A percentile compares a stretch with the other conserved stretches of the same genome.
phyloP scores from a whole-genome alignment of 2,113 vertebrate species.

The Uropsilus gracilis region DNA sequence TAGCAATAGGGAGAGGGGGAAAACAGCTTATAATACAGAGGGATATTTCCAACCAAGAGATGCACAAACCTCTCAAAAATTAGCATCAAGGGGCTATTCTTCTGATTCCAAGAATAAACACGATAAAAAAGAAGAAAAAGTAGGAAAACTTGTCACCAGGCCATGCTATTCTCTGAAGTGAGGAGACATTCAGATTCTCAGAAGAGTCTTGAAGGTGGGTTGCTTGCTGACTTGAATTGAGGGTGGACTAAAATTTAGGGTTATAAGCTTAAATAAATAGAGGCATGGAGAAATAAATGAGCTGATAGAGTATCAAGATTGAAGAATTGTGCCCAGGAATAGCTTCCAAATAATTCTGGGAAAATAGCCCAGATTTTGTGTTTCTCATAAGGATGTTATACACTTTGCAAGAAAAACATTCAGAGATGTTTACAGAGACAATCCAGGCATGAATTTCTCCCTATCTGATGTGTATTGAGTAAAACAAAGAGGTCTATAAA shows the following conservation, averaged over 20 bases:
- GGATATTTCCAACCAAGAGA: neutral
- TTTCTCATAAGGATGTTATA: too few species aligned
- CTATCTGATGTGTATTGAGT: too few species aligned
- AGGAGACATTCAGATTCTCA: neutral
- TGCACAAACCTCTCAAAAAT: neutral
- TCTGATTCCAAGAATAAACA: neutral
- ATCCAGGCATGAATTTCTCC: too few species aligned
- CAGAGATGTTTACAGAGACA: too few species aligned
- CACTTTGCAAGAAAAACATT: too few species aligned
- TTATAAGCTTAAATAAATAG: neutral
- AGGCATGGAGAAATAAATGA: too few species aligned
- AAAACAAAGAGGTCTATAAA: too few species aligned
- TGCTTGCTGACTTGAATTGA: neutral
- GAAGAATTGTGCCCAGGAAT: too few species aligned
- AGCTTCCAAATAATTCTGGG: too few species aligned
- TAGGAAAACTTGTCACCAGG: neutral
- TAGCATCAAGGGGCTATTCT: neutral
- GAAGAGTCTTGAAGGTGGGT: neutral
- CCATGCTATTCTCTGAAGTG: neutral
- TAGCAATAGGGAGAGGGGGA: neutral
- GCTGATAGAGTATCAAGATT: too few species aligned
- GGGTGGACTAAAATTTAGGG: accelerated
- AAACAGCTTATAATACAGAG: neutral
- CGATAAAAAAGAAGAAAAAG: neutral
- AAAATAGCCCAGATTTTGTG: too few species aligned